Conservation (phyloP, 2,113 vertebrate species). For the Coreoperca whiteheadi region DNA sequence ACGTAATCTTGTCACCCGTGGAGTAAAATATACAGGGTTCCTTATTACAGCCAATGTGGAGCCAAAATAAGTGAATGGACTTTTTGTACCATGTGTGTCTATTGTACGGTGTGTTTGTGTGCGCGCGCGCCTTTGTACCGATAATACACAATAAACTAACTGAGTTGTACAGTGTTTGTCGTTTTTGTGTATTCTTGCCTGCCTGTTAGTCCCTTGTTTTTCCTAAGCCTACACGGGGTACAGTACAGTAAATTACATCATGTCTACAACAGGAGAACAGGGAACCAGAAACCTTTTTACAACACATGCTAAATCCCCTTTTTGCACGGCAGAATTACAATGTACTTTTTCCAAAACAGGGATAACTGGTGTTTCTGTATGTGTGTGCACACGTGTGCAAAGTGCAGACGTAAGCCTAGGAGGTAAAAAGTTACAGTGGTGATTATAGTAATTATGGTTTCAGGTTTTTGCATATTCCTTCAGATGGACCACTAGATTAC, state of each 20-base stretch:
- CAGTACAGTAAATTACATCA: constrained; percentile 60
- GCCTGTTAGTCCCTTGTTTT: constrained; percentile 28
- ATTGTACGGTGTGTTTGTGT: not conserved
- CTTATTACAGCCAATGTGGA: constrained; percentile 32
- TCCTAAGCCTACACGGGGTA: constrained; percentile 23
- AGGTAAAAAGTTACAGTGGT: constrained; percentile 74
- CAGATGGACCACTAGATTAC: constrained; percentile 72
- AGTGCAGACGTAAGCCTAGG: constrained; percentile 63
- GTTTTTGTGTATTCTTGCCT: not conserved
- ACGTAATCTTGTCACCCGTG: constrained; percentile 68
- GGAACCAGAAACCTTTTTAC: constrained; percentile 55
- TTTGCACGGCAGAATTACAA: constrained; percentile 63
- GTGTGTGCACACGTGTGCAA: constrained; percentile 26
- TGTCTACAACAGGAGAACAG: constrained; percentile 52
- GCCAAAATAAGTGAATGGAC: constrained; percentile 49
- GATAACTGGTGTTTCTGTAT: constrained; percentile 1
- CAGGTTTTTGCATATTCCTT: constrained; percentile 77
- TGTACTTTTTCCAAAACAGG: constrained; percentile 59
- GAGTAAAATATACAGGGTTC: constrained; percentile 61
- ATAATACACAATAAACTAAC: not conserved
- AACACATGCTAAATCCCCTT: constrained; percentile 61
- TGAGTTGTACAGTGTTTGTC: not conserved
- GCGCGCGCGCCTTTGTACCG: not conserved
- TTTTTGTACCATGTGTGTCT: constrained; percentile 12
- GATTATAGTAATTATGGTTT: constrained; percentile 83